Evolutionary conservation across 2,797 vertebrate genomes (phyloP).

Genomic region (Channallabes apus): DNA sequence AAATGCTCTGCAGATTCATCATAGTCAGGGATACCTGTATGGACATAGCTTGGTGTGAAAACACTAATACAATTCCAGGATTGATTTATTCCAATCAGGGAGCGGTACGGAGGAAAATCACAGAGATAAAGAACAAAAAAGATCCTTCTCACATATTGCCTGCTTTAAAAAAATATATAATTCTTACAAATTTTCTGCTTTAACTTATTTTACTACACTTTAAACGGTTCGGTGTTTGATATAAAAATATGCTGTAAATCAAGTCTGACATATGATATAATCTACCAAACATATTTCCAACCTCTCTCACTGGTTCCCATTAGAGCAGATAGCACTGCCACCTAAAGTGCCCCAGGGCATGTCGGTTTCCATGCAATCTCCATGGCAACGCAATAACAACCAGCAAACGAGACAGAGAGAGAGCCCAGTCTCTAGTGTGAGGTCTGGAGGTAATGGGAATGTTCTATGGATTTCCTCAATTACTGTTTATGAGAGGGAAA

Average conservation of each 20-base stretch:
- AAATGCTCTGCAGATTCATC: slow-evolving; percentile 27
- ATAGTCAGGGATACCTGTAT: slow-evolving; percentile 9
- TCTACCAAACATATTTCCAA: not conserved
- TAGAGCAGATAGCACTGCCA: slow-evolving; percentile 31
- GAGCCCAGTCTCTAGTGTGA: slow-evolving; percentile 8
- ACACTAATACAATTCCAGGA: not conserved
- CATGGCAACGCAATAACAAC: slow-evolving; percentile 45
- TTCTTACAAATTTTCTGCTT: not conserved
- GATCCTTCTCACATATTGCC: not conserved
- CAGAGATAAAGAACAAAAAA: not conserved
- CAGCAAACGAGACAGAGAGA: slow-evolving; percentile 2
- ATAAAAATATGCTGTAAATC: not conserved
- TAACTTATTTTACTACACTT: not conserved
- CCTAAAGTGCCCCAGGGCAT: slow-evolving; percentile 34
- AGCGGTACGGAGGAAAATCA: not conserved
- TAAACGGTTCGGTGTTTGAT: not conserved
- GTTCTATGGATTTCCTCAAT: slow-evolving; percentile 59
- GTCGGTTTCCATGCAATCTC: slow-evolving; percentile 42
- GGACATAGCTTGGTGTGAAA: slow-evolving; percentile 5
- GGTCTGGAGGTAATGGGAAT: slow-evolving; percentile 28
- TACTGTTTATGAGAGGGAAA: slow-evolving; percentile 58
- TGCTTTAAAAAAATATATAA: not conserved
- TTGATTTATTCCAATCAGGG: slow-evolving; percentile 1
- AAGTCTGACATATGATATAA: not conserved
- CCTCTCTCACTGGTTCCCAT: not conserved